phyloP scores from a whole-genome alignment of 1,140 invertebrate genomes.

The Plectus sambesii region DNA sequence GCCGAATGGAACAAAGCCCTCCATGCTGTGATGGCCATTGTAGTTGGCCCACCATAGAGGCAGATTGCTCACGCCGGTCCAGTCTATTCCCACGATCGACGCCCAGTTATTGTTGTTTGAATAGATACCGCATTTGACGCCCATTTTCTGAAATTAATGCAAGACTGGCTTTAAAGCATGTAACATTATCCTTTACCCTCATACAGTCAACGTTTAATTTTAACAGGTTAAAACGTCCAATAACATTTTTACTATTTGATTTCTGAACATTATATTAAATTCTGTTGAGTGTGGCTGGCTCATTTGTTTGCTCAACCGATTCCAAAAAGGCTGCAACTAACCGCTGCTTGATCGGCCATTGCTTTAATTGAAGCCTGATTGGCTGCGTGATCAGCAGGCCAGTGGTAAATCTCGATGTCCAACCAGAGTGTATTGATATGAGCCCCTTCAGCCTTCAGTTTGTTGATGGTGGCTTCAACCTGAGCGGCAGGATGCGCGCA shows the following conservation, averaged over 20 bases:
- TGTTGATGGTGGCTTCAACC: slow-evolving; percentile 23
- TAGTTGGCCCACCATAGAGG: slow-evolving; percentile 15
- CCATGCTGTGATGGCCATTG: slow-evolving; percentile 8
- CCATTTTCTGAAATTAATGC: no score
- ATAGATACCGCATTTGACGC: slow-evolving; percentile 13
- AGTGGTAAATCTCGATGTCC: slow-evolving; percentile 25
- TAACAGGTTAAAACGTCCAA: no score
- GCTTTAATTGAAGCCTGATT: no score
- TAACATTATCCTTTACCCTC: no score
- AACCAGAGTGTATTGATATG: slow-evolving; percentile 30
- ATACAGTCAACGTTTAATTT: no score
- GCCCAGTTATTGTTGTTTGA: slow-evolving; percentile 14
- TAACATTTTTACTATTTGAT: no score
- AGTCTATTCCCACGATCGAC: slow-evolving; percentile 10
- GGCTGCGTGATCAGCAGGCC: slow-evolving; percentile 21
- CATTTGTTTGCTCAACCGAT: no score
- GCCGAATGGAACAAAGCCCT: slow-evolving; percentile 8
- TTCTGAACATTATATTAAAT: no score
- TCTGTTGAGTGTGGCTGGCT: no score
- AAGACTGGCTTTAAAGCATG: no score
- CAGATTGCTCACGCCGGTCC: slow-evolving; percentile 10
- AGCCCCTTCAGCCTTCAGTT: slow-evolving; percentile 18
- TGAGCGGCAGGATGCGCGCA: slow-evolving; percentile 21
- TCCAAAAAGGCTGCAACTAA: no score
- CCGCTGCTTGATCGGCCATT: no score